Conservation (phyloP, 1,140 invertebrate genomes). For the Cotesia vestalis region DNA sequence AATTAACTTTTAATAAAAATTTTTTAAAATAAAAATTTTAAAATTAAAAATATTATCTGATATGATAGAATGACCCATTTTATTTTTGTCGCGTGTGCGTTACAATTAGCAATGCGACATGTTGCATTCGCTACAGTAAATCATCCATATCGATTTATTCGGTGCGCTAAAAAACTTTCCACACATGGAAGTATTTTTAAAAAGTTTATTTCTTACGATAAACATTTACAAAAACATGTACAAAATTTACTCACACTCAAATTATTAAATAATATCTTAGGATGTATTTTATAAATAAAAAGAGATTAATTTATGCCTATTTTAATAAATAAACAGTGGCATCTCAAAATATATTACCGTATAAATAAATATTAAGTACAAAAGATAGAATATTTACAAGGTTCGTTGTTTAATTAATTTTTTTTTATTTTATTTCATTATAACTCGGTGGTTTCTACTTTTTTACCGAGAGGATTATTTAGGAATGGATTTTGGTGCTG, state of each 20-base stretch:
- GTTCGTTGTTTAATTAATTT: constrained; percentile 32
- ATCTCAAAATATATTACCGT: constrained; percentile 5
- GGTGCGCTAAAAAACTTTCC: background rate
- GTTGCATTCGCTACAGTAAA: constrained; percentile 8
- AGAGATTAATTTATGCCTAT: too few species aligned
- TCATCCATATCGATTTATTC: constrained; percentile 11
- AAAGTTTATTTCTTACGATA: background rate
- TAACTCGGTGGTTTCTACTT: constrained; percentile 87
- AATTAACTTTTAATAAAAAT: too few species aligned
- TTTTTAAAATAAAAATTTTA: too few species aligned
- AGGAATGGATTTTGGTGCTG: constrained; percentile 64
- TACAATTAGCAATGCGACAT: constrained; percentile 12
- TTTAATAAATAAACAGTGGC: constrained; percentile 1
- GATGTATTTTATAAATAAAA: background rate
- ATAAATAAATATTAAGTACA: constrained; percentile 19
- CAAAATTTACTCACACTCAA: constrained; percentile 14
- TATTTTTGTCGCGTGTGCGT: constrained; percentile 21
- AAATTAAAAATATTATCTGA: background rate
- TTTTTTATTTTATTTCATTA: constrained; percentile 47
- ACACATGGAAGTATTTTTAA: constrained; percentile 1
- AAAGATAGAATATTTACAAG: constrained; percentile 29
- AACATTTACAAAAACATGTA: constrained; percentile 30
- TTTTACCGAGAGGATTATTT: constrained; percentile 73
- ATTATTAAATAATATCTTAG: constrained; percentile 1
- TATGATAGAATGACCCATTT: constrained; percentile 7